A percentile compares a stretch with the other conserved stretches of the same genome.
These are phyloP conservation scores for Rhinolophus sinicus DNA, from an alignment of 2,113 vertebrate species.

Conservation along the genomic window DNA sequence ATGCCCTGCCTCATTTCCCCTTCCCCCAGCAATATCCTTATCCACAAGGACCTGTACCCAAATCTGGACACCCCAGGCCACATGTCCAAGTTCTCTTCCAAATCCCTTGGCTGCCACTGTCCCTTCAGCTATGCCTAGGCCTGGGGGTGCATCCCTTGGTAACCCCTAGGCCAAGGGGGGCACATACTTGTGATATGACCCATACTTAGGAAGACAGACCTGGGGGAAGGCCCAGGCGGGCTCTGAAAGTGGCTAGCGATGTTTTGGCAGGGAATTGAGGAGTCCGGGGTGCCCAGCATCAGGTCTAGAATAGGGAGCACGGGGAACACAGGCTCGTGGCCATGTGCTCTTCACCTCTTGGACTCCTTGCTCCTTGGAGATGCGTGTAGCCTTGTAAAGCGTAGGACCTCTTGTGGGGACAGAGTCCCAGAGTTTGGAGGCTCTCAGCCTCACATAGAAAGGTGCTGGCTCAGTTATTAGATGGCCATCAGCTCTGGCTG, in stretches of 20 bases:
- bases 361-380: background rate
- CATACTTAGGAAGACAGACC: background rate
- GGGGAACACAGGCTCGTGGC: background rate
- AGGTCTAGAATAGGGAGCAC: background rate
- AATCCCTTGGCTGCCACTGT: background rate
- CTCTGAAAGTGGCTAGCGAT: background rate
- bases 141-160: rapidly evolving
- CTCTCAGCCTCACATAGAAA: no score
- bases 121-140: background rate
- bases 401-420: background rate
- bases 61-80: background rate
- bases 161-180: background rate
- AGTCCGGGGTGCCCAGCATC: no score
- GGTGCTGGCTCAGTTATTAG: no score
- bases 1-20: background rate
- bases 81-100: background rate
- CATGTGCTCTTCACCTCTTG: background rate
- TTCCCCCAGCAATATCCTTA: background rate
- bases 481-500: no score
- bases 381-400: background rate
- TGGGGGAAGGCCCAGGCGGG: background rate
- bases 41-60: background rate
- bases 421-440: no score
- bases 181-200: no score
- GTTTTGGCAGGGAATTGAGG: background rate